Conservation (phyloP, 2,888 invertebrate genomes). For the Papilio demoleus region DNA sequence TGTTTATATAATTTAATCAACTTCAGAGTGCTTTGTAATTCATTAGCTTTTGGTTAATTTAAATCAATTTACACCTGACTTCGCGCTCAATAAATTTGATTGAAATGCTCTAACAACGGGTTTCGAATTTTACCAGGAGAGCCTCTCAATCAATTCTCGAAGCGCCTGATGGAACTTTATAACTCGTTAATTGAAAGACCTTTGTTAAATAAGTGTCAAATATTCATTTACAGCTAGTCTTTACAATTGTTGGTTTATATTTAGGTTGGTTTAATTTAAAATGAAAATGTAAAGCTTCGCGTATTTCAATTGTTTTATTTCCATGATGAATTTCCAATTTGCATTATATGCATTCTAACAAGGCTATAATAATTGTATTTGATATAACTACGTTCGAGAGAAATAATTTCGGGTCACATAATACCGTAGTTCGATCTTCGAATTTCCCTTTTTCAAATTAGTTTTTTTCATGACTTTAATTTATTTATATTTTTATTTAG, state of each 20-base stretch:
- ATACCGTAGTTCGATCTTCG: too few species aligned
- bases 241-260: background rate
- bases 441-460: too few species aligned
- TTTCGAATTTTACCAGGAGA: background rate
- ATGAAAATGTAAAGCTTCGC: background rate
- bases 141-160: background rate
- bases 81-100: constrained; percentile 10
- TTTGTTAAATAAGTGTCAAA: constrained; percentile 8
- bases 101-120: constrained; percentile 16
- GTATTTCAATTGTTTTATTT: background rate
- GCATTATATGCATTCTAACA: too few species aligned
- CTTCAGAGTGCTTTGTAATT: constrained; percentile 11
- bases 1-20: background rate
- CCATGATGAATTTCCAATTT: background rate
- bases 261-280: constrained; percentile 1
- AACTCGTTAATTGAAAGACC: constrained; percentile 26
- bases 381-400: too few species aligned
- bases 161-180: constrained; percentile 9
- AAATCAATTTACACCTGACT: constrained; percentile 15
- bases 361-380: too few species aligned
- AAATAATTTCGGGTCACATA: too few species aligned
- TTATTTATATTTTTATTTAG: too few species aligned
- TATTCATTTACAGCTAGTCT: constrained; percentile 2
- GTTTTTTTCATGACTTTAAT: too few species aligned
- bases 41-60: constrained; percentile 10